These are phyloP conservation scores for Leucozona laternaria DNA, from an alignment of 2,888 invertebrate species.

Conservation along the genomic window DNA sequence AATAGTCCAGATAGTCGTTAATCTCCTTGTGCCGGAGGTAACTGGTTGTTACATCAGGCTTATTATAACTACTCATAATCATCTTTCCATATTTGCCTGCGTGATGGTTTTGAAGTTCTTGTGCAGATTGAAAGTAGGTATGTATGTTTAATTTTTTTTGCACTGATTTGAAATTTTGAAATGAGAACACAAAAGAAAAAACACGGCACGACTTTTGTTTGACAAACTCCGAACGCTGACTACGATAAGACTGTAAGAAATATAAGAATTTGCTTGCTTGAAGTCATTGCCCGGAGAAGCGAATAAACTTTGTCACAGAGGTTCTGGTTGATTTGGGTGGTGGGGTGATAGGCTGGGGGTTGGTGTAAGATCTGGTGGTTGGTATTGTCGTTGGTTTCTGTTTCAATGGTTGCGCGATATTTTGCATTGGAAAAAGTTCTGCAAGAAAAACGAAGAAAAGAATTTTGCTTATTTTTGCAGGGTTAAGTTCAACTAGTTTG, in stretches of 20 bases:
- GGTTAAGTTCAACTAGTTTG: conserved; percentile 69
- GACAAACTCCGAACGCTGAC: conserved; percentile 62
- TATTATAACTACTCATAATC: conserved; percentile 53
- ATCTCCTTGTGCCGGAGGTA: conserved; percentile 81
- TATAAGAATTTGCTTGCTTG: conserved; percentile 8
- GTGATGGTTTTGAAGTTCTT: neutral
- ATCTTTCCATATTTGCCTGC: conserved; percentile 30
- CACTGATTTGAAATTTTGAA: conserved; percentile 20
- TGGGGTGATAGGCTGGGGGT: neutral
- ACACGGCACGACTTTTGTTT: conserved; percentile 45
- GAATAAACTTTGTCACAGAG: conserved; percentile 57
- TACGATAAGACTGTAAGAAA: conserved; percentile 52
- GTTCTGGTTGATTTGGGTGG: conserved; percentile 46
- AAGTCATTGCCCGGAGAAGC: conserved; percentile 65
- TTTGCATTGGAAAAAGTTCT: conserved; percentile 48
- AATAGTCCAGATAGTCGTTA: conserved; percentile 81
- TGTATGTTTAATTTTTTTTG: neutral
- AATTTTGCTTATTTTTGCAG: neutral
- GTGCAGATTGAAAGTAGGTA: neutral
- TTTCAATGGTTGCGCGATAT: conserved; percentile 47
- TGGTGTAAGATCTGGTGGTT: conserved; percentile 9
- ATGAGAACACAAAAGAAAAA: neutral
- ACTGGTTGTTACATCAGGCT: conserved; percentile 79
- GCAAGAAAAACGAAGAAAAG: conserved; percentile 5
- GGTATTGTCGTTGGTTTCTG: conserved; percentile 24